Conservation (phyloP, 2,888 invertebrate species). For the Petrolisthes manimaculis region DNA sequence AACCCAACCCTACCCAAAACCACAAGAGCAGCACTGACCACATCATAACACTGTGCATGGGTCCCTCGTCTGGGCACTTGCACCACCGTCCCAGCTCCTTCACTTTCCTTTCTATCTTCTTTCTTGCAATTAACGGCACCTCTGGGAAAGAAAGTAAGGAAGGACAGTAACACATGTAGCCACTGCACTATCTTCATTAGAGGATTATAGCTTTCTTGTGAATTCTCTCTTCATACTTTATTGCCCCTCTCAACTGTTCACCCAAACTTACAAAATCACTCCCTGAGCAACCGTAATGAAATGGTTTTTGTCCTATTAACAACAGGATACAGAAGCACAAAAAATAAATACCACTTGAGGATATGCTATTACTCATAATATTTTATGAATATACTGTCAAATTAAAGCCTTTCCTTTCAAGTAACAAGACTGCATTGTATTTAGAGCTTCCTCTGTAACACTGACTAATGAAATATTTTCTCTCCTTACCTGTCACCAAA, state of each 20-base stretch:
- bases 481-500: no score
- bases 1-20: not conserved
- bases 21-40: slow-evolving; percentile 40
- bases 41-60: slow-evolving; percentile 64
- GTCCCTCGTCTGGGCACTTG: slow-evolving; percentile 73
- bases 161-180: not conserved
- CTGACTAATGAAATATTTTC: no score
- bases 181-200: not conserved
- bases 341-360: no score
- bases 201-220: not conserved
- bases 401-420: no score
- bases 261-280: no score
- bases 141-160: slow-evolving; percentile 18
- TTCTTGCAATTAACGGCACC: slow-evolving; percentile 39
- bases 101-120: slow-evolving; percentile 72
- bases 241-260: not conserved
- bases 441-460: no score
- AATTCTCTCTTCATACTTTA: not conserved
- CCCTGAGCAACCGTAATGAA: no score
- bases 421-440: no score
- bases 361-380: no score
- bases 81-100: slow-evolving; percentile 77
- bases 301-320: no score
- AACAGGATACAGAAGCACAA: no score
- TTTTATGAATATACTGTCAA: no score